A percentile compares a stretch with the other conserved stretches of the same genome.
Conservation (phyloP, 1,140 invertebrate species). For the Cyrtorhinus lividipennis region DNA sequence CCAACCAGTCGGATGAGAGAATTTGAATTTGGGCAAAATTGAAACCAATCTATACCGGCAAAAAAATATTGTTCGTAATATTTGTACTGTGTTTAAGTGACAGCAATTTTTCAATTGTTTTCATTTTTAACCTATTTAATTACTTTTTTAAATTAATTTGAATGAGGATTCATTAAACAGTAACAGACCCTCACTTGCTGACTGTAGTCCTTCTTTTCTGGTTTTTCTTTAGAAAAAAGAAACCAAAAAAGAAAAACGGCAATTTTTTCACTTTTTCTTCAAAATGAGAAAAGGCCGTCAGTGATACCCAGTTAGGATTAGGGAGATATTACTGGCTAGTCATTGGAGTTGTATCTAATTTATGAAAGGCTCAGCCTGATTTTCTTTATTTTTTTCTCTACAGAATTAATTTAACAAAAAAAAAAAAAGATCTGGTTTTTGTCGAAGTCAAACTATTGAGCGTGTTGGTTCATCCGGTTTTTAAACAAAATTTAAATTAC, state of each 20-base stretch:
- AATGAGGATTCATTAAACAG: background rate
- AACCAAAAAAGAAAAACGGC: background rate
- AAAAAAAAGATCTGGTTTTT: background rate
- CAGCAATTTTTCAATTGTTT: background rate
- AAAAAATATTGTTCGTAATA: no score
- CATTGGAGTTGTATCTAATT: constrained; percentile 8
- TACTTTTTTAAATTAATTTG: background rate
- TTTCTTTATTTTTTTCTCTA: background rate
- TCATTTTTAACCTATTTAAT: background rate
- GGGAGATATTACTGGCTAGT: constrained; percentile 9
- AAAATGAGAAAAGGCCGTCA: background rate
- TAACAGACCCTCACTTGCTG: background rate
- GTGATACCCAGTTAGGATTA: background rate
- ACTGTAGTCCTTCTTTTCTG: background rate
- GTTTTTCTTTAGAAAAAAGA: background rate
- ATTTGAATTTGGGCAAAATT: no score
- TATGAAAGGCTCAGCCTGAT: background rate
- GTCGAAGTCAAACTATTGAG: background rate
- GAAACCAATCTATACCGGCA: no score
- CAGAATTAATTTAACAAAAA: background rate
- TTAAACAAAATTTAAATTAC: background rate
- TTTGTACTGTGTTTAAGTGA: no score
- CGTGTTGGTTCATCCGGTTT: constrained; percentile 1
- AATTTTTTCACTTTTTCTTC: background rate
- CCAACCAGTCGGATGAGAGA: no score